Conservation (phyloP, 2,797 vertebrate species). For the Falco cherrug region DNA sequence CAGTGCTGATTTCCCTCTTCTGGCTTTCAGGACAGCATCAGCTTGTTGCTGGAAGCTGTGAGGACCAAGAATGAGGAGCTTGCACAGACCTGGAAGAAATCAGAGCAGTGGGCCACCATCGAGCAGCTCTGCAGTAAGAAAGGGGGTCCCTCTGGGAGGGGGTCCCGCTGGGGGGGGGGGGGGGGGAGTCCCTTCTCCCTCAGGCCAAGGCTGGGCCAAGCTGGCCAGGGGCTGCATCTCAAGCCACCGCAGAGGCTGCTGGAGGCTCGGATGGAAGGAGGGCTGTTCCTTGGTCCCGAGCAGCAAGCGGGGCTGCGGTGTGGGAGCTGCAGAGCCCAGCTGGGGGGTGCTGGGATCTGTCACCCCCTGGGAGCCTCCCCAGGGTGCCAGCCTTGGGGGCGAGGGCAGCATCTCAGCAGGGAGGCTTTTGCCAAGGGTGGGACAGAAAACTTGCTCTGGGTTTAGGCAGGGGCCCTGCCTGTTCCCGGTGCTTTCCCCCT, state of each 20-base stretch:
- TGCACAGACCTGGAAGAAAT: conserved; percentile 97
- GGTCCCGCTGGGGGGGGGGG: background rate
- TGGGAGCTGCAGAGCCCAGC: background rate
- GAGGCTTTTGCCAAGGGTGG: background rate
- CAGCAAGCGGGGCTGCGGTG: background rate
- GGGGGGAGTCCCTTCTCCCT: background rate
- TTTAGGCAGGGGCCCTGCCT: background rate
- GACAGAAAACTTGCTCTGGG: too few relatives aligned
- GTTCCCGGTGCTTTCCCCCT: background rate
- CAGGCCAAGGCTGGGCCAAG: background rate
- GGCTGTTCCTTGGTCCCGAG: background rate
- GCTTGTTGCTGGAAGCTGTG: conserved; percentile 92
- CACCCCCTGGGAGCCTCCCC: too few relatives aligned
- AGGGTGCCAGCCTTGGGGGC: rapidly evolving
- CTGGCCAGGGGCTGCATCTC: background rate
- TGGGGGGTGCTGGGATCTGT: background rate
- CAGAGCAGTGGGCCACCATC: conserved; percentile 98
- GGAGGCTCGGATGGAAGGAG: rapidly evolving
- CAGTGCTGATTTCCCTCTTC: background rate
- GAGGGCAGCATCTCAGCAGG: background rate
- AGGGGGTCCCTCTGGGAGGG: background rate
- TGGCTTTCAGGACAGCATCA: conserved; percentile 91
- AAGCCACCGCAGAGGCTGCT: background rate
- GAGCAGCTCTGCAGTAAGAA: conserved; percentile 97
- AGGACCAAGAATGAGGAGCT: conserved; percentile 95